Evolutionary conservation across 2,113 vertebrate genomes (phyloP).

Genomic region (Micronycteris hirsuta): DNA sequence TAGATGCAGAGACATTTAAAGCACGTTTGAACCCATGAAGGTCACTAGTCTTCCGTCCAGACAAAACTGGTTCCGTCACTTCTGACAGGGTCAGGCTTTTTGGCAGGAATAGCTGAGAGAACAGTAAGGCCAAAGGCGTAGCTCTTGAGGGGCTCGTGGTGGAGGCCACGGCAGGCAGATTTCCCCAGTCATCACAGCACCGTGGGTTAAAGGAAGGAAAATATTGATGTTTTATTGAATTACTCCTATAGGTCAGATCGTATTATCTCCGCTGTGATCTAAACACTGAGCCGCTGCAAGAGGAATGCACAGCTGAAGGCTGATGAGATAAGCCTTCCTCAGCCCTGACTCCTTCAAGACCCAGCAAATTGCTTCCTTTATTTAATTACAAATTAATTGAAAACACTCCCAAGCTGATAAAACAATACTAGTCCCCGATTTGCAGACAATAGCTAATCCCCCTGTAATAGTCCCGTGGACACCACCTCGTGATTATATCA

Average conservation of each 20-base stretch:
- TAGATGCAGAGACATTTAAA: neutral
- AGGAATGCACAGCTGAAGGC: constrained; percentile 84
- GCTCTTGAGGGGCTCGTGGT: neutral
- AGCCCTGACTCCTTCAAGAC: constrained; percentile 79
- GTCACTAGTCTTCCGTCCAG: neutral
- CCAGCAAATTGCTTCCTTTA: constrained; percentile 85
- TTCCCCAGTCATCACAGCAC: constrained; percentile 70
- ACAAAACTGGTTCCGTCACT: neutral
- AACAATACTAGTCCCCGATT: constrained; percentile 79
- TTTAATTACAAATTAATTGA: constrained; percentile 90
- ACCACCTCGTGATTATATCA: constrained; percentile 76
- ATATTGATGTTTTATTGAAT: constrained; percentile 87
- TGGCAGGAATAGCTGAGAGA: neutral
- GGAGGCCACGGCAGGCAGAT: constrained; percentile 65
- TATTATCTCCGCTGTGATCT: constrained; percentile 82
- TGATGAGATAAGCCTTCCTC: constrained; percentile 84
- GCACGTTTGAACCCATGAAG: neutral
- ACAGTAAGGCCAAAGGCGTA: neutral
- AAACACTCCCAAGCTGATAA: constrained; percentile 80
- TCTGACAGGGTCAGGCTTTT: neutral
- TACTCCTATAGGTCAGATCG: constrained; percentile 83
- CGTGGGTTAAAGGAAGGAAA: constrained; percentile 84
- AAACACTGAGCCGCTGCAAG: constrained; percentile 83
- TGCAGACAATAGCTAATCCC: constrained; percentile 85
- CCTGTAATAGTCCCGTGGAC: constrained; percentile 75